Evolutionary conservation across 2,113 vertebrate species (phyloP), one percentile per base, ranked within the genome.

Genomic region (Pelvicachromis taeniatus): DNA sequence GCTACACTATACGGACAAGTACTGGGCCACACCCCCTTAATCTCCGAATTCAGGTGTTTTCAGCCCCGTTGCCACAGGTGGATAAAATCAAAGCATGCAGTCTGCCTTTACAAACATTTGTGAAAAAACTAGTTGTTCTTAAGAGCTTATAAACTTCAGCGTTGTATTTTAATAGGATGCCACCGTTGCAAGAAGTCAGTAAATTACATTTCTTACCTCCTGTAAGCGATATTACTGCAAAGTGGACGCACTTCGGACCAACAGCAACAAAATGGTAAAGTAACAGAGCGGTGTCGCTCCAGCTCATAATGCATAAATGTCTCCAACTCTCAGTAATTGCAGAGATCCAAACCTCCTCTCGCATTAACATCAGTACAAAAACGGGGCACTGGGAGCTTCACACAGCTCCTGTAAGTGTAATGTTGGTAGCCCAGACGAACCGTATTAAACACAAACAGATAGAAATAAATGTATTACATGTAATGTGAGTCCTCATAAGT

Each of bases 221-320:
- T 42, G 21, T 70, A 45, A 45, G 13, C 2, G 3, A 31, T 45
- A 45, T 70, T 26, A 17, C 21, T 6, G 13, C 21, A 3, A 45
- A 70, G 9, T 26, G 13, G 21, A 48, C 45, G 8, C 40, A 70
- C 21, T 45, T 48, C 48, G 40, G 65, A 0, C 2, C 0, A 16
- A 50, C 16, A 50, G 48, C 48, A 17, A 50, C 3, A 17, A 50
- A 50, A 17, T 8, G 16, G 17, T 17, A 50, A 17, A 48, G 21
- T 70, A 17, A 70, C 61, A 21, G 21, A 73, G 65, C 7, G 40
- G 23, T 45, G 65, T 70, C 0, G 0, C 9, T 29, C 13, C 4
- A 40, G 65, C 2, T 23, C 65, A 45, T 6, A 45, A 26, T 48
- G 14, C 16, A 26, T 48, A 29, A 70, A 3, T 26, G 65, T 48